These are phyloP conservation scores for Chlamydotis undulata DNA, from an alignment of 2,113 vertebrate species.

Conservation along the genomic window DNA sequence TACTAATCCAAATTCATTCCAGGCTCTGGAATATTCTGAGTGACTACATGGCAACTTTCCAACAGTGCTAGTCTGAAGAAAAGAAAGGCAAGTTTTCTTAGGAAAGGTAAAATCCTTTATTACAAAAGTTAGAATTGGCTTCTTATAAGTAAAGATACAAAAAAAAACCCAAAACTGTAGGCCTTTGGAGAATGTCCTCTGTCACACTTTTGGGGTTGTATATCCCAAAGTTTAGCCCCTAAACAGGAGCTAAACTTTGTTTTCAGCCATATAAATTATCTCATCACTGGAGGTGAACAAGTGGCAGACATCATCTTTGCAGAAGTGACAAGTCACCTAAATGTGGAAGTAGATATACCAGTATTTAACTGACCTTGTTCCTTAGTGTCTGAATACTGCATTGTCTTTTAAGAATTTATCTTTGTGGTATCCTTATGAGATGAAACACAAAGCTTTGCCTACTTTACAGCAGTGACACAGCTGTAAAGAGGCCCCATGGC, in stretches of 20 bases:
- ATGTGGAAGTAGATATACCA: rapidly evolving
- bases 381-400: neutral
- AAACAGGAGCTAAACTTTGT: neutral
- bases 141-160: neutral
- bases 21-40: neutral
- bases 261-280: neutral
- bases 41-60: neutral
- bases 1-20: neutral
- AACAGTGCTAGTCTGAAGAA: rapidly evolving
- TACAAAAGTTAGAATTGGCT: neutral
- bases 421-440: neutral
- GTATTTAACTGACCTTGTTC: neutral
- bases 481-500: neutral
- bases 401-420: neutral
- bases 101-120: neutral
- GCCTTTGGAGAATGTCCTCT: neutral
- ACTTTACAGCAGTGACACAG: rapidly evolving
- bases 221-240: neutral
- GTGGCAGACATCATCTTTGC: neutral
- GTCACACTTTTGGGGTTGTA: neutral
- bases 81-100: neutral
- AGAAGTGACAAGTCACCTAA: neutral
- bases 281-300: neutral
- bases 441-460: neutral
- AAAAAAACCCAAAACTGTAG: neutral